Conservation (phyloP, 2,797 vertebrate species). For the Phalloptychus januarius region DNA sequence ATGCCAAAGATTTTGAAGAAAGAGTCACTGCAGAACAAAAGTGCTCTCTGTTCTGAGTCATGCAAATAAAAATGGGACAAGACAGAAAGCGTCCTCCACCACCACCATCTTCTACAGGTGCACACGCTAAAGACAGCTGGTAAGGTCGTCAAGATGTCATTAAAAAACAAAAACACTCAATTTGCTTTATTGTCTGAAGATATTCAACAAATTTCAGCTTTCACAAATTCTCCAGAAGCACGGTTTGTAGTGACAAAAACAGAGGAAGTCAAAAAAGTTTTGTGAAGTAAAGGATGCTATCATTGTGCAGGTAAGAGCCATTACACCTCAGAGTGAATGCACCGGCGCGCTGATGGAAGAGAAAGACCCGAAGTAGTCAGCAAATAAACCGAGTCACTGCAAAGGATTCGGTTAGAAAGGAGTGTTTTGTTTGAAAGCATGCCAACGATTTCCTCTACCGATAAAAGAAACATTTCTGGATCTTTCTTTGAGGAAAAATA, state of each 20-base stretch:
- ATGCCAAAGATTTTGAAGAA: not conserved
- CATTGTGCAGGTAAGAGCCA: not conserved
- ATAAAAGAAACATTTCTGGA: not conserved
- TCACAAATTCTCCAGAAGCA: slow-evolving; percentile 5
- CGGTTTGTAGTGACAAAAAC: slow-evolving; percentile 16
- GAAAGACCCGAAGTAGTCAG: slow-evolving; percentile 5
- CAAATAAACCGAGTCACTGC: slow-evolving; percentile 3
- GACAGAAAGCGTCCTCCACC: not conserved
- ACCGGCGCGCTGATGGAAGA: not conserved
- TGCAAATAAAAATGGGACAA: not conserved
- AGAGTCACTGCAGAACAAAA: not conserved
- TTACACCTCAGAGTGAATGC: not conserved
- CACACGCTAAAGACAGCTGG: not conserved
- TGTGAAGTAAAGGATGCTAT: slow-evolving; percentile 15
- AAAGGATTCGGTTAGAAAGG: not conserved
- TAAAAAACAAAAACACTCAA: slow-evolving; percentile 3
- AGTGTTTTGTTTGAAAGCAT: not conserved
- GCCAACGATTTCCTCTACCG: slow-evolving; percentile 5
- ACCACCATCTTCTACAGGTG: not conserved
- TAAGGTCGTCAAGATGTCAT: slow-evolving; percentile 1
- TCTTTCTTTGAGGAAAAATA: not conserved
- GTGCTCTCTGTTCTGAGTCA: not conserved
- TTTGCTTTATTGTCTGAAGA: slow-evolving; percentile 1
- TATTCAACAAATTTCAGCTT: slow-evolving; percentile 13
- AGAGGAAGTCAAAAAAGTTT: not conserved